Evolutionary conservation across 1,140 invertebrate species (phyloP).

Genomic region (Orussus abietinus): DNA sequence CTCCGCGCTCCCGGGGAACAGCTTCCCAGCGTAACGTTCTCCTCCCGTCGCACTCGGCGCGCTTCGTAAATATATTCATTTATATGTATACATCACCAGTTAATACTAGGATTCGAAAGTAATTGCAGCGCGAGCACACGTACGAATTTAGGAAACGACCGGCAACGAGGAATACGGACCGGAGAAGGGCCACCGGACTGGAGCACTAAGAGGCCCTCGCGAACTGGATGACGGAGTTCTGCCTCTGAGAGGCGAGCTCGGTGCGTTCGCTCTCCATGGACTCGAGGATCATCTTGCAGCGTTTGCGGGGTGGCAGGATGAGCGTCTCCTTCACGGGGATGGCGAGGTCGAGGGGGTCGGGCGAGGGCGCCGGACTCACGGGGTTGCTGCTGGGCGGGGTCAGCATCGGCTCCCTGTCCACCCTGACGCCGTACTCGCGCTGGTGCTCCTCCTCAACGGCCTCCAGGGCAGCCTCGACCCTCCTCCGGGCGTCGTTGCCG

Average conservation of each 20-base stretch:
- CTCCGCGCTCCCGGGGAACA: too few species aligned
- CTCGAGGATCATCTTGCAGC: conserved; percentile 72
- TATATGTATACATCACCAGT: too few species aligned
- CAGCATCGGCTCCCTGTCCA: conserved; percentile 49
- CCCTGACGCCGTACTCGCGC: conserved; percentile 28
- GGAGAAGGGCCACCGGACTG: too few species aligned
- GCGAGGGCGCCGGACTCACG: conserved; percentile 58
- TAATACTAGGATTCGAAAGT: too few species aligned
- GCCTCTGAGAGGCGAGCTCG: conserved; percentile 54
- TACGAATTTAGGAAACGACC: too few species aligned
- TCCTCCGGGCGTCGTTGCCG: conserved; percentile 64
- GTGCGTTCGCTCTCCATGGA: conserved; percentile 58
- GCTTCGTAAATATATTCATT: too few species aligned
- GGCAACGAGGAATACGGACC: too few species aligned
- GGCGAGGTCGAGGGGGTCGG: conserved; percentile 56
- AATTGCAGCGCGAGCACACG: too few species aligned
- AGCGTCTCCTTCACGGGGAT: conserved; percentile 60
- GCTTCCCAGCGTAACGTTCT: too few species aligned
- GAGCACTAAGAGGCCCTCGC: conserved; percentile 64
- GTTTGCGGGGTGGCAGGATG: conserved; percentile 71
- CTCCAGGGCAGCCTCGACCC: conserved; percentile 67
- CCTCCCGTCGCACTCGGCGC: too few species aligned
- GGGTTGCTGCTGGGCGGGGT: conserved; percentile 65
- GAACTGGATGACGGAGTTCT: conserved; percentile 79
- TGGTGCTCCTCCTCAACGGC: conserved; percentile 57